Evolutionary conservation across 2,797 vertebrate genomes (phyloP).

Genomic region (Loriculus beryllinus): DNA sequence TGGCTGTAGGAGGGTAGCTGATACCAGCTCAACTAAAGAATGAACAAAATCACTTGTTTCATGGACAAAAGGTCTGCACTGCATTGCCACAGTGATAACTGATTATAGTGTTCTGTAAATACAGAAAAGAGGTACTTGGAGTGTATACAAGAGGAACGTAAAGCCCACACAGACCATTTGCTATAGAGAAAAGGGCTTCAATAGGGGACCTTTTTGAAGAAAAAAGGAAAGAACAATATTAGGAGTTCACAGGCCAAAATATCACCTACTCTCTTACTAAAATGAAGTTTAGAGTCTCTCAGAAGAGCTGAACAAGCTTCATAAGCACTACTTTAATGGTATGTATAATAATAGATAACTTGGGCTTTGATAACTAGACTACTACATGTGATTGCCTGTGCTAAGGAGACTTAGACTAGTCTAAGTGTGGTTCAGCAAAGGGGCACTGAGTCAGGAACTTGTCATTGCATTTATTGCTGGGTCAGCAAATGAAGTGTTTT

Average conservation of each 20-base stretch:
- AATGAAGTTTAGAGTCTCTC: not conserved
- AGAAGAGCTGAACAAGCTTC: not conserved
- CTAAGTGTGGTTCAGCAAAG: not conserved
- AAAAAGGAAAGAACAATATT: not conserved
- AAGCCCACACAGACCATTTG: not conserved
- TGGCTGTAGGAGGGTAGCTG: not conserved
- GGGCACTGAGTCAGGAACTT: not conserved
- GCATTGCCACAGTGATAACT: not conserved
- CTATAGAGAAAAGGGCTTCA: not conserved
- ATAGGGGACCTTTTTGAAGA: not conserved
- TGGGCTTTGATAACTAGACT: not conserved
- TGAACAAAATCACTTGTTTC: not conserved
- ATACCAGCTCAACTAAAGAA: not conserved
- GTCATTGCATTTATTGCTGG: not conserved
- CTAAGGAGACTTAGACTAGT: not conserved
- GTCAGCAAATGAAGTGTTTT: not conserved
- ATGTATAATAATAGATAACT: not conserved
- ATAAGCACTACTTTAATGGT: not conserved
- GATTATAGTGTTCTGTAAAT: not conserved
- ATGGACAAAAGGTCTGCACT: not conserved
- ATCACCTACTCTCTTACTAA: not conserved
- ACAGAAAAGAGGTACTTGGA: not conserved
- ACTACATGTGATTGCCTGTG: not conserved
- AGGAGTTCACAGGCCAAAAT: not conserved
- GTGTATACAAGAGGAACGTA: not conserved